Evolutionary conservation across 2,113 vertebrate species (phyloP), one percentile per base, ranked within the genome.

Genomic region (Ploceus nigricollis): DNA sequence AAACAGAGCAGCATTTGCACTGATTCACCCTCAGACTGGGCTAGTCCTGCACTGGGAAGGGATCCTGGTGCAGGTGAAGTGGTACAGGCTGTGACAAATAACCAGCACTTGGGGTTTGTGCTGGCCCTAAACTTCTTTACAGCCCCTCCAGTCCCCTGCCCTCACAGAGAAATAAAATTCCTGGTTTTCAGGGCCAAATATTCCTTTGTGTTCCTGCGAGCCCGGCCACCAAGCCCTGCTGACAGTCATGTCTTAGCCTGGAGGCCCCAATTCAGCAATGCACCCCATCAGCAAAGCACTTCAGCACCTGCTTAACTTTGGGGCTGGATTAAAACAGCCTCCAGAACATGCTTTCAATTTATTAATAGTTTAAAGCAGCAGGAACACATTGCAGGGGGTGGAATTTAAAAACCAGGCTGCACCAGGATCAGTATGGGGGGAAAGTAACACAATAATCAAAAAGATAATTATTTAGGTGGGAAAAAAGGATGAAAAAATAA

Each of bases 271-370:
- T 35, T 78, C 90, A 70, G 79, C 65, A 35, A 13, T 28, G 80
- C 11, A 63, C 88, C 92, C 88, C 87, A 51, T 42, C 90, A 95
- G 51, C 81, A 90, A 92, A 92, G 15, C 90, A 71, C 76, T 76
- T 86, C 92, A 94, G 82, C 94, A 95, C 93, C 86, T 83, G 96
- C 95, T 96, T 85, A 76, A 84, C 81, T 91, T 82, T n/a, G 71
- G 85, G 79, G 60, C 65, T 69, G 72, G 44, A 75, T 79, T 89
- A 87, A 89, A 91, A 45, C 2, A 4, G 40, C 80, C 73, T 94
- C 77, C 48, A 23, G 81, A 94, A 89, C 73, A 39, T 17, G 51
- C 68, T 95, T 94, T 79, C 91, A 53, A 91, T 89, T 94, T 96
- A 93, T 95, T 83, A 91, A 94, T 84, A 81, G 87, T 79, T 89